These are phyloP conservation scores for Myrmophylax atrothorax DNA, from an alignment of 2,113 vertebrate genomes.

Conservation along the genomic window DNA sequence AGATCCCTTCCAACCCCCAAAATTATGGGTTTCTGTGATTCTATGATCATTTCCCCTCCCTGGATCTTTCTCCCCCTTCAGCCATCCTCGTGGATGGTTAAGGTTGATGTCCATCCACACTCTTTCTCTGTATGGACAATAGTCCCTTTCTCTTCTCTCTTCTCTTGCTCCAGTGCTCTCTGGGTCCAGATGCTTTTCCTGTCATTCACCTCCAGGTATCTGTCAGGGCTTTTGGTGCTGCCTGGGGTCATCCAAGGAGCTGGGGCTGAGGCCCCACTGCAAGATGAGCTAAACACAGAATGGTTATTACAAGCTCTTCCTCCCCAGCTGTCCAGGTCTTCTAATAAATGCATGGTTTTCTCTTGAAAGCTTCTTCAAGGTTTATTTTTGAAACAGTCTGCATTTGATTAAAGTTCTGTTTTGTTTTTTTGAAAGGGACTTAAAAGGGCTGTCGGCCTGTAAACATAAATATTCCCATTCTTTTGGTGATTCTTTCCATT, in stretches of 20 bases:
- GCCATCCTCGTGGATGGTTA: background rate
- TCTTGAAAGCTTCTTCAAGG: background rate
- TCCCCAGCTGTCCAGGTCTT: constrained; percentile 40
- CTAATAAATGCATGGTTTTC: background rate
- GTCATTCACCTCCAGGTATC: background rate
- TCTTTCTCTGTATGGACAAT: accelerated
- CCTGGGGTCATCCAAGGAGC: background rate
- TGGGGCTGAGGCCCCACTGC: background rate
- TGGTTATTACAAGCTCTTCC: background rate
- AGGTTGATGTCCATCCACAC: background rate
- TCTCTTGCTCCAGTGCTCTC: background rate
- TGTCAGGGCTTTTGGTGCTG: background rate
- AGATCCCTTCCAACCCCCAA: background rate
- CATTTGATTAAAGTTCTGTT: constrained; percentile 37
- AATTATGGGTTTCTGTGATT: background rate
- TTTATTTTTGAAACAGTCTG: constrained; percentile 58
- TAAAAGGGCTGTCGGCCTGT: background rate
- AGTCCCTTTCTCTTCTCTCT: background rate
- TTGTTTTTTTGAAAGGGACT: constrained; percentile 27
- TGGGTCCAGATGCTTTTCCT: background rate
- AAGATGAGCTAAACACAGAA: background rate
- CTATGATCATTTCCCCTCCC: background rate
- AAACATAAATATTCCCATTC: constrained; percentile 63
- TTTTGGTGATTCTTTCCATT: constrained; percentile 32
- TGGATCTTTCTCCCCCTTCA: background rate